Conservation (phyloP, 2,113 vertebrate genomes). For the Struthio camelus region DNA sequence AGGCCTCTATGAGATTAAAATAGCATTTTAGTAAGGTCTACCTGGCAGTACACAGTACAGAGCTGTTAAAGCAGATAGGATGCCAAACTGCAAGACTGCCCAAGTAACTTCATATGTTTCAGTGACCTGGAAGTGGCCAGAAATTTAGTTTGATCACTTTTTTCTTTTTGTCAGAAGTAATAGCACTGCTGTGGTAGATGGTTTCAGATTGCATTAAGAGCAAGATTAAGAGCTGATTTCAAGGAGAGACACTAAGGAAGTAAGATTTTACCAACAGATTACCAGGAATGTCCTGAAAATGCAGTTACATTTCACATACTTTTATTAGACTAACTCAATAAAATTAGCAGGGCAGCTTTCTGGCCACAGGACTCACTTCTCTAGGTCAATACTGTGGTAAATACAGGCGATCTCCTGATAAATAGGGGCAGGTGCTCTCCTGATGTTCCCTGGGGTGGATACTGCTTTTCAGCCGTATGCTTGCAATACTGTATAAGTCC, state of each 20-base stretch:
- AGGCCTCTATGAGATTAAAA: background rate
- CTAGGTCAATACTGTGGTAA: background rate
- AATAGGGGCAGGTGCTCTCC: constrained; percentile 21
- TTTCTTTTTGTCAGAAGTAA: background rate
- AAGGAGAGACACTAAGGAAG: constrained; percentile 2
- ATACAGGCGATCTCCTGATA: background rate
- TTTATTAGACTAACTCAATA: constrained; percentile 25
- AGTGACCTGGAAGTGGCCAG: background rate
- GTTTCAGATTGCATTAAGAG: background rate
- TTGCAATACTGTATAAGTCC: background rate
- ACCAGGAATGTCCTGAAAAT: background rate
- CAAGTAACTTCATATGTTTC: background rate
- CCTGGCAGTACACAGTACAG: background rate
- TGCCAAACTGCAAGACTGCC: background rate
- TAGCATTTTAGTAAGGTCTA: background rate
- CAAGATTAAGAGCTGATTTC: background rate
- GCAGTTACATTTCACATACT: background rate
- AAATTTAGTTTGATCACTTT: background rate
- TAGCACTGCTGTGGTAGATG: background rate
- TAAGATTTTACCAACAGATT: constrained; percentile 16
- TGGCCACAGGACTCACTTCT: background rate
- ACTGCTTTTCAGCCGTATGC: background rate
- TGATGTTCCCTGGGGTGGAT: background rate
- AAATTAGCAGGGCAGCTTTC: constrained; percentile 10
- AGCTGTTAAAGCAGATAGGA: background rate